Evolutionary conservation across 2,797 vertebrate species (phyloP).

Genomic region (Helarctos malayanus): DNA sequence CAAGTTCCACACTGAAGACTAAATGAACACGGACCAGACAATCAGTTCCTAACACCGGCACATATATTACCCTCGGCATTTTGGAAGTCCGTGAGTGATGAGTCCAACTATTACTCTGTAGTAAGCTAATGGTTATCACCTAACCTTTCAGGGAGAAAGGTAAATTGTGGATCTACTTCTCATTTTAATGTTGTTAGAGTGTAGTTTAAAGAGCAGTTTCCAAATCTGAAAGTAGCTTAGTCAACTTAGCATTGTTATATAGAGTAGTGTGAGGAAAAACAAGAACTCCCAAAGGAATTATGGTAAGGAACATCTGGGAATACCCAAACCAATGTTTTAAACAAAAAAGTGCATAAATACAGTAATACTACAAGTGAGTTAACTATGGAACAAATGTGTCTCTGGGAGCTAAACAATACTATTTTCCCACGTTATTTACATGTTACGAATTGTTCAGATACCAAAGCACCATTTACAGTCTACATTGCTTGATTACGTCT

Average conservation of each 20-base stretch:
- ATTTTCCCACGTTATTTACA: constrained; percentile 90
- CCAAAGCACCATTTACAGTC: constrained; percentile 85
- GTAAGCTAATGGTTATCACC: constrained; percentile 77
- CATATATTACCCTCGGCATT: constrained; percentile 84
- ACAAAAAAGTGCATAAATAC: constrained; percentile 92
- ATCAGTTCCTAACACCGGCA: constrained; percentile 83
- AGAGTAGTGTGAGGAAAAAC: constrained; percentile 86
- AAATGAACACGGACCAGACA: constrained; percentile 83
- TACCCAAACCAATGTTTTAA: constrained; percentile 88
- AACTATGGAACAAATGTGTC: constrained; percentile 87
- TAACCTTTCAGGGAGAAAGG: constrained; percentile 84
- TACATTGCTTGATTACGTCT: constrained; percentile 70
- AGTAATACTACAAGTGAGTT: constrained; percentile 90
- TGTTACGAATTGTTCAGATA: constrained; percentile 81
- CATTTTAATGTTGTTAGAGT: constrained; percentile 82
- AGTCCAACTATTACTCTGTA: constrained; percentile 77
- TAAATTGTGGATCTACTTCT: constrained; percentile 80
- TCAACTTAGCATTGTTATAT: constrained; percentile 87
- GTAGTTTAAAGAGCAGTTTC: constrained; percentile 85
- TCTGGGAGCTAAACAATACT: constrained; percentile 84
- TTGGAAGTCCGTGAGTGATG: constrained; percentile 83
- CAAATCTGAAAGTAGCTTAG: constrained; percentile 88
- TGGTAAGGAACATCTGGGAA: constrained; percentile 84
- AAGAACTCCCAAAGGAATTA: constrained; percentile 82
- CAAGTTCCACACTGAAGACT: constrained; percentile 85